Evolutionary conservation across 2,113 vertebrate genomes (phyloP).

Genomic region (Hemichromis elongatus): DNA sequence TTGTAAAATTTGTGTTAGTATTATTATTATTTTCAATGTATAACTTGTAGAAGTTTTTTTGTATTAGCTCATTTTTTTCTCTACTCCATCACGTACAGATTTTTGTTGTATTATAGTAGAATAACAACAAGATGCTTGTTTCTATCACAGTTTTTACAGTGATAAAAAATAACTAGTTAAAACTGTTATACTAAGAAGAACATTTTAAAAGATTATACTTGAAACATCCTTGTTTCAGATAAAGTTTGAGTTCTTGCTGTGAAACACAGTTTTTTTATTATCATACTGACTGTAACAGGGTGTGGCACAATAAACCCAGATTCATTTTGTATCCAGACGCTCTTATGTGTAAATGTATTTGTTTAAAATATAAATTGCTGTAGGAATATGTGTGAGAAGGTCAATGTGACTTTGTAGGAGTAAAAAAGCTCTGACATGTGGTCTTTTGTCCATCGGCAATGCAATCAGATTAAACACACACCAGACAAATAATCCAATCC

Average conservation of each 20-base stretch:
- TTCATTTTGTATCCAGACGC: background rate
- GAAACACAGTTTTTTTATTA: background rate
- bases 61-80: background rate
- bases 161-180: background rate
- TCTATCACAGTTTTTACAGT: background rate
- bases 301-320: background rate
- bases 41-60: background rate
- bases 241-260: background rate
- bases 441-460: background rate
- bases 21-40: background rate
- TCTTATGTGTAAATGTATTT: background rate
- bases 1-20: background rate
- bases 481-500: conserved; percentile 11
- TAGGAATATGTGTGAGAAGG: background rate
- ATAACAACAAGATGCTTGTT: background rate
- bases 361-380: background rate
- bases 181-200: background rate
- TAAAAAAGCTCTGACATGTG: background rate
- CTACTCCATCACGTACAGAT: background rate
- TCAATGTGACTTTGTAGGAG: background rate
- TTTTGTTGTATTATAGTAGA: background rate
- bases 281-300: background rate
- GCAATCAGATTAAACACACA: background rate
- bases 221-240: background rate
- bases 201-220: background rate